Base-by-base conservation (phyloP, 2,113 vertebrate genomes). In the Semnornis frantzii region DNA sequence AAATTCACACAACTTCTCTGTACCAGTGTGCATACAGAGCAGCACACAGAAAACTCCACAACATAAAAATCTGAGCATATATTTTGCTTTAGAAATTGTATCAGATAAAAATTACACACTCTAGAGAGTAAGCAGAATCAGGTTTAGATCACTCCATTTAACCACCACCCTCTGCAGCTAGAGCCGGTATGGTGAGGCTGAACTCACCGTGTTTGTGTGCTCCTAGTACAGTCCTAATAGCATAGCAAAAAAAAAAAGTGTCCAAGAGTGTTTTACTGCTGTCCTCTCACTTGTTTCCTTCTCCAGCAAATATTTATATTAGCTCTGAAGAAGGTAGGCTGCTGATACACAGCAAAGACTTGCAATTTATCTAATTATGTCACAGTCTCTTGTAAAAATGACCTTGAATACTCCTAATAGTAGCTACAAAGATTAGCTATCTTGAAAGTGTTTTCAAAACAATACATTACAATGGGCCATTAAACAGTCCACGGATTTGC, bases 221-320 rank as follows among this genome's bases (percentile, higher is more conserved):
- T 60, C 52, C 73, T 66, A 39, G 80, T 42, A 76, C n/a, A 62
- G 71, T 71, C 15, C 10, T 54, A 89, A 66, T 7, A 4, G 48
- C 11, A 23, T 2, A 68, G 25, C 24, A 42, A 15, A 54, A 48
- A 60, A 34, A 52, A 66, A 17, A 25, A 72, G 2, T 0, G 2
- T 11, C 27, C 66, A 55, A 58, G 8, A 87, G 30, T 18, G 46
- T 71, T 77, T 77, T 80, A 73, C 72, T 89, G 48, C 63, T 94
- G 78, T 42, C n/a, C 52, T 91, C 59, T 48, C 30, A 28, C 46
- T 87, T 86, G 48, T 69, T 90, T 86, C 69, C 59, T 74, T 57
- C 71, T 60, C 31, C 71, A 59, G 19, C 82, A 92, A 93, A 82
- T 91, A 80, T 92, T 87, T 96, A 55, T 96, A 55, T 33, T 63